A percentile compares a stretch with the other conserved stretches of the same genome.
Conservation (phyloP, 1,140 invertebrate genomes). For the Stratiolaelaps scimitus region DNA sequence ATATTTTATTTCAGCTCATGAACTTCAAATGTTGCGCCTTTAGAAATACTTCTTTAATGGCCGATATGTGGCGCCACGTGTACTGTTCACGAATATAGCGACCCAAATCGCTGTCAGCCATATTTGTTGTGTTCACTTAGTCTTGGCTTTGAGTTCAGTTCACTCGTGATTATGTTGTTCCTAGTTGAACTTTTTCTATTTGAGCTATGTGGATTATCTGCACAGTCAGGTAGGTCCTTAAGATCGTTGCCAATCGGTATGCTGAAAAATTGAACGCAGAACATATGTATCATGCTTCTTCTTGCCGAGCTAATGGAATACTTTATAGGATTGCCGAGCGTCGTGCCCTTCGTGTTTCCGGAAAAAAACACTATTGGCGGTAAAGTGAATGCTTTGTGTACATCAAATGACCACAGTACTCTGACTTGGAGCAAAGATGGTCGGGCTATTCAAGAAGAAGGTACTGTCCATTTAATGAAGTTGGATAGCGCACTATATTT, state of each 20-base stretch:
- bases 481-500: background rate
- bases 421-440: background rate
- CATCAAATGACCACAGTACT: background rate
- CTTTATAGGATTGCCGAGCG: background rate
- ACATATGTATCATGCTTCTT: too few relatives aligned
- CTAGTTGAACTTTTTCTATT: too few relatives aligned
- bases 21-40: conserved; percentile 2
- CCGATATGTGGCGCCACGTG: conserved; percentile 8
- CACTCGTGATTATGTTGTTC: too few relatives aligned
- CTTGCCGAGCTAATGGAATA: background rate
- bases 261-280: too few relatives aligned
- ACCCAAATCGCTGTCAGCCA: too few relatives aligned
- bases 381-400: conserved; percentile 6
- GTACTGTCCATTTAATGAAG: background rate
- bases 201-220: too few relatives aligned
- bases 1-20: too few relatives aligned
- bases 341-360: background rate
- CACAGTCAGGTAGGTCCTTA: too few relatives aligned
- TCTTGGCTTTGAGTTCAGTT: too few relatives aligned
- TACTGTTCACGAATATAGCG: too few relatives aligned
- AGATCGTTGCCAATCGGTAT: too few relatives aligned
- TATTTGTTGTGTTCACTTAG: too few relatives aligned
- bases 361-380: background rate
- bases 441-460: background rate
- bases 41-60: background rate